Conservation (phyloP, 2,797 vertebrate genomes). For the Aulostomus chinensis region DNA sequence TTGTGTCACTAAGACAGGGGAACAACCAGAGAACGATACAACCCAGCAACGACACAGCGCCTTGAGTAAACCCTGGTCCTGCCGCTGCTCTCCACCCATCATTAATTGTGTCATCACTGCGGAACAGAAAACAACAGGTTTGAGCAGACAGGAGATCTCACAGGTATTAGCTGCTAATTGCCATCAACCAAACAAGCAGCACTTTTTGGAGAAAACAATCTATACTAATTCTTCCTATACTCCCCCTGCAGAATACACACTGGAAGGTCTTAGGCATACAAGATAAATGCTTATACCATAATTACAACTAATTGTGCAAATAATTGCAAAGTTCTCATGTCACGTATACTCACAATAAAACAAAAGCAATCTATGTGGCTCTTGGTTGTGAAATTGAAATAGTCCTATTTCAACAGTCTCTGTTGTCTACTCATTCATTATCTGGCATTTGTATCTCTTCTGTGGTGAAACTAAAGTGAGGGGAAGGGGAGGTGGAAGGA, state of each 20-base stretch:
- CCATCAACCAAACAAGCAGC: slow-evolving; percentile 77
- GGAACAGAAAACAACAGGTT: slow-evolving; percentile 56
- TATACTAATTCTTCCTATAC: slow-evolving; percentile 73
- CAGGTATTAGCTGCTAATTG: slow-evolving; percentile 81
- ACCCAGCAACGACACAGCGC: slow-evolving; percentile 40
- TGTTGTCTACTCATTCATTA: slow-evolving; percentile 61
- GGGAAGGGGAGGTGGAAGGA: slow-evolving; percentile 41
- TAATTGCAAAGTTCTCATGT: slow-evolving; percentile 77
- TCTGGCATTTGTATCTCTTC: slow-evolving; percentile 63
- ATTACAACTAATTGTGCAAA: slow-evolving; percentile 82
- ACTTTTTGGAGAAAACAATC: slow-evolving; percentile 80
- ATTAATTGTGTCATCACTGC: slow-evolving; percentile 73
- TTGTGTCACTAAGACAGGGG: slow-evolving; percentile 49
- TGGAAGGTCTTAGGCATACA: slow-evolving; percentile 67
- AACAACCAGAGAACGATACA: slow-evolving; percentile 48
- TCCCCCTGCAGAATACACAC: slow-evolving; percentile 64
- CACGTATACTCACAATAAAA: slow-evolving; percentile 74
- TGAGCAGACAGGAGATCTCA: slow-evolving; percentile 65
- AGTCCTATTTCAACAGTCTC: slow-evolving; percentile 50
- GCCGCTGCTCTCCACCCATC: slow-evolving; percentile 65
- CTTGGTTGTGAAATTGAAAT: slow-evolving; percentile 75
- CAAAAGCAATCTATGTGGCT: slow-evolving; percentile 77
- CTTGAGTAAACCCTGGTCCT: slow-evolving; percentile 36
- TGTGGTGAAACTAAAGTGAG: slow-evolving; percentile 50
- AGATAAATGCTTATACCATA: slow-evolving; percentile 80